Base-by-base conservation (phyloP, 30 jellyfish, hydroid and myxozoan genomes). In the Aurelia aurita region DNA sequence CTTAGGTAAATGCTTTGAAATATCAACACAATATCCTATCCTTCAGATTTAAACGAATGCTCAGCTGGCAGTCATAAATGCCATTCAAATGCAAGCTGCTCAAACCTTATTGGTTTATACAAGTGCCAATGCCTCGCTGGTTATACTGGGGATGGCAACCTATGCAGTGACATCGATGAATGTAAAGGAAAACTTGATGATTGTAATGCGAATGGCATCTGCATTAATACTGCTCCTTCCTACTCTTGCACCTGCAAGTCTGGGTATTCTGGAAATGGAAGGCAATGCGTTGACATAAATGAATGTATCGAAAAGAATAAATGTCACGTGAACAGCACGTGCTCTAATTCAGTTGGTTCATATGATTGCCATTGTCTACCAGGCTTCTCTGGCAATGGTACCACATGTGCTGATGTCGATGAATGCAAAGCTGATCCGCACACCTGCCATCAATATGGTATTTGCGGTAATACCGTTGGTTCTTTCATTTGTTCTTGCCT, bases 1-100 rank as follows among this genome's bases (percentile, higher is more conserved):
- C 43, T 31, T 31, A 31, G 3, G 5, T 2, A 31, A 31, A 2
- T 3, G 5, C 5, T 31, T 31, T 39, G 51, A 39, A 39, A 39
- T 39, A 39, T 39, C 51, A 39, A 0, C 2, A 39, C 12, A 3
- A 10, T 23, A 13, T 31, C 21, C 34, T 16, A 28, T 74, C 69
- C 59, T 27, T 69, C 20, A 89, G 97, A 89, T 81, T 35, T 79
- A 1, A 66, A 89, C 69, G 97, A 89, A 53, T 89, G 97, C 55
- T 10, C 82, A 3, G 51, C 90, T 12, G 61, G 25, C 15, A 32
- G 39, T 10, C 61, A 55, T 14, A 20, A 19, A n/a, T 31, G 39
- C 31, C 51, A 78, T 43, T 32, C 26, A 25, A 54, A 47, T 29
- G 70, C 85, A 46, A 21, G 22, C 19, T 72, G 85, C 51, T 15